A percentile compares a stretch with the other conserved stretches of the same genome.
Conservation (phyloP, 2,888 invertebrate species). For the Trichogramma evanescens region DNA sequence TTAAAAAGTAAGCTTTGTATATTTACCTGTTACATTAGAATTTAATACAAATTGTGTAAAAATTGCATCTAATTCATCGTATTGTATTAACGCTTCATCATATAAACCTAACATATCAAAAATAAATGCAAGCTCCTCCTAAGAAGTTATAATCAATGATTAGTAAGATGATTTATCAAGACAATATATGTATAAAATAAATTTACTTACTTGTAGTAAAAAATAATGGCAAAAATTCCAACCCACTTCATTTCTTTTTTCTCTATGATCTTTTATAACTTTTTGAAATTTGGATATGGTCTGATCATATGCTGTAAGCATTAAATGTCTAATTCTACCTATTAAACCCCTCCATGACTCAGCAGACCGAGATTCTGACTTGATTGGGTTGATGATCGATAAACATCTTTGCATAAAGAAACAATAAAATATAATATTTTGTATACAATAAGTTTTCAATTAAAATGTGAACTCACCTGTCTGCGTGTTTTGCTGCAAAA, state of each 20-base stretch:
- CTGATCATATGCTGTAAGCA: constrained; percentile 80
- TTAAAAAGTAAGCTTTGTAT: constrained; percentile 7
- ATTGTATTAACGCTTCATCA: constrained; percentile 92
- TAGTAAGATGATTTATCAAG: background rate
- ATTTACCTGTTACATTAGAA: constrained; percentile 69
- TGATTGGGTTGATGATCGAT: constrained; percentile 84
- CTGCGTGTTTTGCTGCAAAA: constrained; percentile 82
- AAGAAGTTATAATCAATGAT: constrained; percentile 28
- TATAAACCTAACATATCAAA: constrained; percentile 88
- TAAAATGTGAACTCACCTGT: constrained; percentile 48
- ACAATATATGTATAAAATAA: constrained; percentile 2
- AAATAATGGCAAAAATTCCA: constrained; percentile 97
- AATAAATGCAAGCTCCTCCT: constrained; percentile 93
- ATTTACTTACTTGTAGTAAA: constrained; percentile 66
- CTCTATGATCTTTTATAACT: constrained; percentile 80
- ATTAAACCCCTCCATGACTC: constrained; percentile 87
- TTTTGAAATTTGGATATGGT: constrained; percentile 83
- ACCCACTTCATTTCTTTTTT: constrained; percentile 78
- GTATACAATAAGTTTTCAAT: constrained; percentile 3
- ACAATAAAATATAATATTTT: background rate
- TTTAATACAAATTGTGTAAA: constrained; percentile 95
- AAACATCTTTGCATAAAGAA: constrained; percentile 62
- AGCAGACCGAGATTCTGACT: constrained; percentile 79
- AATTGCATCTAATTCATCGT: constrained; percentile 93
- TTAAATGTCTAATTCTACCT: constrained; percentile 71